Percentiles rank a stretch among this genome's conserved stretches.
Evolutionary conservation across 2,888 invertebrate species (phyloP).

Genomic region (Thecocarcelia acutangulata): DNA sequence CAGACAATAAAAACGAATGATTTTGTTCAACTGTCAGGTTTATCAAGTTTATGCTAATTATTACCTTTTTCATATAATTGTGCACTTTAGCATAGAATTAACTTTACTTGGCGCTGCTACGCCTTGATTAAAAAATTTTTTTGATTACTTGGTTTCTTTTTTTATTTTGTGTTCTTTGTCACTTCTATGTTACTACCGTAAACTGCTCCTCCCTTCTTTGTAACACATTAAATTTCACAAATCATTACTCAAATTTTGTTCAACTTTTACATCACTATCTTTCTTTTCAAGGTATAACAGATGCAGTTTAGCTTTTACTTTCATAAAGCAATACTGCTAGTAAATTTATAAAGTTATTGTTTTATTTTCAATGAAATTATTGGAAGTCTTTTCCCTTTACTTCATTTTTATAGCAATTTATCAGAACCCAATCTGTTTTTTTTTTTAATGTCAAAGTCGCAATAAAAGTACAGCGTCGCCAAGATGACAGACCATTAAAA

Average conservation of each 20-base stretch:
- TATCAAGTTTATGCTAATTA: not conserved
- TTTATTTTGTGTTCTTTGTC: conserved; percentile 50
- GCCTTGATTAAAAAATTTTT: conserved; percentile 26
- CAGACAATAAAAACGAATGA: not conserved
- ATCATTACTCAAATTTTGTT: conserved; percentile 51
- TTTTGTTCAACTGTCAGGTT: conserved; percentile 17
- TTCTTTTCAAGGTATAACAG: not conserved
- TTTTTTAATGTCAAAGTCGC: conserved; percentile 33
- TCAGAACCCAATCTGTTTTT: conserved; percentile 30
- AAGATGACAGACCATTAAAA: conserved; percentile 38
- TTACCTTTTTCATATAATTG: not conserved
- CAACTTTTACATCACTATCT: conserved; percentile 25
- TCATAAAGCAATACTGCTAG: not conserved
- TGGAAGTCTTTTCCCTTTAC: conserved; percentile 43
- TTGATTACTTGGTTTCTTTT: conserved; percentile 1
- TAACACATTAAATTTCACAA: conserved; percentile 35
- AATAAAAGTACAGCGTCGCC: conserved; percentile 30
- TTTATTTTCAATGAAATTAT: conserved; percentile 4
- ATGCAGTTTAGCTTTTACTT: not conserved
- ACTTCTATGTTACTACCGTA: conserved; percentile 29
- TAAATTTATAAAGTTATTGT: not conserved
- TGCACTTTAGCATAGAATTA: not conserved
- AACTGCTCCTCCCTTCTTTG: conserved; percentile 48
- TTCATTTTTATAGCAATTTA: conserved; percentile 61
- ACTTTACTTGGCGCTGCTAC: conserved; percentile 41